Evolutionary conservation across 2,888 invertebrate genomes (phyloP).

Genomic region (Drepana falcataria): DNA sequence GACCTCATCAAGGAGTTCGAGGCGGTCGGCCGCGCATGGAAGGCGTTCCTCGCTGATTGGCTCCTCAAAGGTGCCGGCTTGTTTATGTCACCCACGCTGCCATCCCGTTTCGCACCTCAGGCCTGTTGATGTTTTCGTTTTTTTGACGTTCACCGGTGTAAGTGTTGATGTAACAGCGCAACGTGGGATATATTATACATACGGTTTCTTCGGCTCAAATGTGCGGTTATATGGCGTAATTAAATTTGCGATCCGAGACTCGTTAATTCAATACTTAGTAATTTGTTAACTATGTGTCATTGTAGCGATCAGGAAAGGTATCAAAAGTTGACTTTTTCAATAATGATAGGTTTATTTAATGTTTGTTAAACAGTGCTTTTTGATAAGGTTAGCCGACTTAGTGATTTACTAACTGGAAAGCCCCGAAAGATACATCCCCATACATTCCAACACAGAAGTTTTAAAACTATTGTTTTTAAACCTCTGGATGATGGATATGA

Average conservation of each 20-base stretch:
- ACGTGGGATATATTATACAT: neutral
- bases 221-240: neutral
- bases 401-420: too few relatives aligned
- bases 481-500: too few relatives aligned
- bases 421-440: too few relatives aligned
- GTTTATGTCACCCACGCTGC: constrained; percentile 50
- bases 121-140: constrained; percentile 37
- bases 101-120: constrained; percentile 11
- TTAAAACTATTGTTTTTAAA: too few relatives aligned
- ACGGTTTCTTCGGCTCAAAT: neutral
- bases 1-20: constrained; percentile 94
- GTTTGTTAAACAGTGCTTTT: too few relatives aligned
- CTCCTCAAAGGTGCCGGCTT: constrained; percentile 74
- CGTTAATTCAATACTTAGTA: neutral
- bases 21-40: constrained; percentile 86
- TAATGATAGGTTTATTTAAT: too few relatives aligned
- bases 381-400: too few relatives aligned
- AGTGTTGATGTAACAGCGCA: neutral
- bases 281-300: too few relatives aligned
- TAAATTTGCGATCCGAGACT: neutral
- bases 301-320: too few relatives aligned
- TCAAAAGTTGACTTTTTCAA: too few relatives aligned
- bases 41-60: constrained; percentile 85
- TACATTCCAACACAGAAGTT: too few relatives aligned
- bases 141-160: constrained; percentile 23